These are phyloP conservation scores for Talpa occidentalis DNA, from an alignment of 2,113 vertebrate species.

Conservation along the genomic window DNA sequence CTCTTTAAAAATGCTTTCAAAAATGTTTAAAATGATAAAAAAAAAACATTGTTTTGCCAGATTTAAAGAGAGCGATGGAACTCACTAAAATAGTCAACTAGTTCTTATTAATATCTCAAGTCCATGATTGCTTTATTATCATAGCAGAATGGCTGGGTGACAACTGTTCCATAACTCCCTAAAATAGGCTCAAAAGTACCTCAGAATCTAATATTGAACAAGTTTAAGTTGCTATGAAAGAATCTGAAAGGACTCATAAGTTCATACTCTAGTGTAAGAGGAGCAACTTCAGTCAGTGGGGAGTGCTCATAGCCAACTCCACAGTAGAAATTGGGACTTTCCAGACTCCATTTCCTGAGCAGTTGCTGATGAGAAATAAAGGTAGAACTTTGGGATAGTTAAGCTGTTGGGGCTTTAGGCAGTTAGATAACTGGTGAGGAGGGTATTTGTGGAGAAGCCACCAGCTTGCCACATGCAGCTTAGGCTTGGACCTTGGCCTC, in stretches of 20 bases:
- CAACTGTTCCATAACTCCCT: background rate
- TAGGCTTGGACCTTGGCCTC: too few relatives aligned
- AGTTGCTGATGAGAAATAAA: too few relatives aligned
- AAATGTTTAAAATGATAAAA: too few relatives aligned
- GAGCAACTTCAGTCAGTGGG: background rate
- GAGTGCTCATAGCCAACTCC: too few relatives aligned
- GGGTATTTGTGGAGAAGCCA: too few relatives aligned
- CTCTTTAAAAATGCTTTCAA: too few relatives aligned
- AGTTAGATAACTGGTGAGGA: too few relatives aligned
- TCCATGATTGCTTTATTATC: background rate
- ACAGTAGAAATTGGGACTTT: too few relatives aligned
- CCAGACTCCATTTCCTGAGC: too few relatives aligned
- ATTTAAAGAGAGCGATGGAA: background rate
- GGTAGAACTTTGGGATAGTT: too few relatives aligned
- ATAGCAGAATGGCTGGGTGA: background rate
- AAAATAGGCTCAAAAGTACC: background rate
- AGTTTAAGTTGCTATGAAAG: background rate
- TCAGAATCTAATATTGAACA: background rate
- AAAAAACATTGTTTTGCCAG: background rate
- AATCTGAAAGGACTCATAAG: background rate
- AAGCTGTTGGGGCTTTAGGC: too few relatives aligned
- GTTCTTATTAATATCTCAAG: background rate
- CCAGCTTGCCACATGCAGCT: too few relatives aligned
- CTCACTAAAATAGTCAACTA: background rate
- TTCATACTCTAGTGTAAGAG: background rate